Percentiles rank a stretch among this genome's conserved stretches.
Evolutionary conservation across 2,888 invertebrate genomes (phyloP).

Genomic region (Rhaphigaster nebulosa): DNA sequence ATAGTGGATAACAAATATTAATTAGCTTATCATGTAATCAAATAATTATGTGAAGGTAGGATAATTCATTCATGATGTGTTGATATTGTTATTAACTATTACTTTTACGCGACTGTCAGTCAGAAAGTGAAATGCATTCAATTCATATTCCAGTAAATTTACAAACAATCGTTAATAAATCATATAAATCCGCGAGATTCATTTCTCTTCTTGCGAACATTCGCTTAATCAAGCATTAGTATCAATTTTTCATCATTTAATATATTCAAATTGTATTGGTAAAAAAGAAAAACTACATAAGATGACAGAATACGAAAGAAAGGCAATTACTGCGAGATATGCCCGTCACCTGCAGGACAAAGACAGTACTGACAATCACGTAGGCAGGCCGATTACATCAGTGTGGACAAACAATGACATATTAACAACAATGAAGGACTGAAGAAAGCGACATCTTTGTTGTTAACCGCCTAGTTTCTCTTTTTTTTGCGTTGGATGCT

Average conservation of each 20-base stretch:
- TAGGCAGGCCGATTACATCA: constrained; percentile 23
- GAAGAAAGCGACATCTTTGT: constrained; percentile 43
- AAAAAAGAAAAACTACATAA: constrained; percentile 1
- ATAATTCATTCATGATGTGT: neutral
- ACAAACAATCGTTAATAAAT: neutral
- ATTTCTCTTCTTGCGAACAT: neutral
- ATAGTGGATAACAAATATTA: neutral
- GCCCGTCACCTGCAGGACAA: constrained; percentile 21
- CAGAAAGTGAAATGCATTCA: neutral
- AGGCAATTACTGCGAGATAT: constrained; percentile 3
- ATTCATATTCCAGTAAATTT: neutral
- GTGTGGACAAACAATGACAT: constrained; percentile 35
- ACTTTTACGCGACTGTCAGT: neutral
- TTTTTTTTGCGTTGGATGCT: neutral
- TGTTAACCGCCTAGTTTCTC: constrained; percentile 25
- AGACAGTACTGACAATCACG: constrained; percentile 37
- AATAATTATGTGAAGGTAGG: neutral
- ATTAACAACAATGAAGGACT: constrained; percentile 32
- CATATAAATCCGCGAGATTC: neutral
- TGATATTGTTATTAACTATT: neutral
- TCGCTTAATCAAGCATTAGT: neutral
- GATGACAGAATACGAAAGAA: constrained; percentile 21
- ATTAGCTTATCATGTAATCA: neutral
- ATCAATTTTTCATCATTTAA: neutral
- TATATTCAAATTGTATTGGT: neutral